A percentile compares a stretch with the other conserved stretches of the same genome.
Conservation (phyloP, 2,888 invertebrate species). For the Tricholauxania praeusta region DNA sequence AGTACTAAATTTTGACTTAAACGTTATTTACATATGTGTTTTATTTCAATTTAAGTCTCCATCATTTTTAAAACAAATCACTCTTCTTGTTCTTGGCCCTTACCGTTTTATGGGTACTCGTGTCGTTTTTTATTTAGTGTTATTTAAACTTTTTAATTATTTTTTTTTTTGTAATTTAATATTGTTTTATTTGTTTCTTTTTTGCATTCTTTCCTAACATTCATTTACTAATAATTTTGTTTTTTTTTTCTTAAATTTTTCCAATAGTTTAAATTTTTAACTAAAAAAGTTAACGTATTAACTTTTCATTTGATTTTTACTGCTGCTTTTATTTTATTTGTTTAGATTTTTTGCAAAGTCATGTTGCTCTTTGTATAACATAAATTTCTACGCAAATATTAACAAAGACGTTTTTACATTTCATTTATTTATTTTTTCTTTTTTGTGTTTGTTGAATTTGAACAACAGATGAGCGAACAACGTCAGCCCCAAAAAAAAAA, state of each 20-base stretch:
- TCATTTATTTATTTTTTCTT: background rate
- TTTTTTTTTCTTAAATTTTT: constrained; percentile 52
- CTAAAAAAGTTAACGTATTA: constrained; percentile 29
- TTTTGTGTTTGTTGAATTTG: background rate
- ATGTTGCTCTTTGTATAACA: background rate
- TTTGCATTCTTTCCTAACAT: constrained; percentile 28
- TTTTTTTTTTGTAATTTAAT: constrained; percentile 2
- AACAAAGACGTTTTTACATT: constrained; percentile 1
- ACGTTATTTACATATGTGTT: no score
- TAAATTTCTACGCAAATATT: background rate
- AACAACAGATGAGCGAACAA: constrained; percentile 28
- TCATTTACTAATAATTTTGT: constrained; percentile 33
- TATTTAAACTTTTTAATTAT: background rate
- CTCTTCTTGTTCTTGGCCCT: no score
- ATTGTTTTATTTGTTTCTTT: constrained; percentile 12
- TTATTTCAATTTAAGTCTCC: no score
- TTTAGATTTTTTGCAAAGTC: background rate
- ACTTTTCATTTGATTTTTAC: constrained; percentile 34
- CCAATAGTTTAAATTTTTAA: constrained; percentile 47
- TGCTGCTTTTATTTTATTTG: constrained; percentile 18
- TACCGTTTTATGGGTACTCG: no score
- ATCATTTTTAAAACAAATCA: no score
- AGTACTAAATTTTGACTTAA: no score
- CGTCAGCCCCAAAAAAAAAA: background rate
- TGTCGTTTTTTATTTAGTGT: no score